Percentiles rank a stretch among this genome's conserved stretches.
These are phyloP conservation scores for Mythimna albipuncta DNA, from an alignment of 2,888 invertebrate species.

Conservation along the genomic window DNA sequence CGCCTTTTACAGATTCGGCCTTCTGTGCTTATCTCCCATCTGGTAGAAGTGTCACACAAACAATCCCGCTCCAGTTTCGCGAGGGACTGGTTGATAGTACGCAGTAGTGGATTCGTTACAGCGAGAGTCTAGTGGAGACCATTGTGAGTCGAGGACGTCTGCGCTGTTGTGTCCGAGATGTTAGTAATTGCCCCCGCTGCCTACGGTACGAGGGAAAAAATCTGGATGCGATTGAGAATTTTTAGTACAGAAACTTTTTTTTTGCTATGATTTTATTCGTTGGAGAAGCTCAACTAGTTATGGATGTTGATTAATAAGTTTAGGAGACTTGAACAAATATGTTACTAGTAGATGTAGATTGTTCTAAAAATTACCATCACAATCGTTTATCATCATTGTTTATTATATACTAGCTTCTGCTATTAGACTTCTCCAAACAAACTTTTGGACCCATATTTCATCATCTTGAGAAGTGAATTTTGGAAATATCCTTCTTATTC, in stretches of 20 bases:
- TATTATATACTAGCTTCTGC: too few species aligned
- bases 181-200: constrained; percentile 88
- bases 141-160: constrained; percentile 89
- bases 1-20: background rate
- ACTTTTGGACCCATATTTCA: too few species aligned
- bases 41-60: constrained; percentile 81
- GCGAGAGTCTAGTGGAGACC: constrained; percentile 86
- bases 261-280: constrained; percentile 9
- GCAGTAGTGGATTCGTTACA: constrained; percentile 89
- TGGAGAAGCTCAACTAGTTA: background rate
- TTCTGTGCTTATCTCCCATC: constrained; percentile 21
- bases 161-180: constrained; percentile 89
- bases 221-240: constrained; percentile 69
- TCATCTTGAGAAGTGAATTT: too few species aligned
- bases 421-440: too few species aligned
- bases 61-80: constrained; percentile 87
- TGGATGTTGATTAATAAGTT: background rate
- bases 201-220: constrained; percentile 70
- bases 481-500: too few species aligned
- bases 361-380: background rate
- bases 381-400: too few species aligned
- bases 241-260: constrained; percentile 17
- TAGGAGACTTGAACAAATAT: background rate
- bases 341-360: background rate
- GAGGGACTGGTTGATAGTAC: constrained; percentile 85